Conservation (phyloP, 2,113 vertebrate genomes). For the Diadophis punctatus region DNA sequence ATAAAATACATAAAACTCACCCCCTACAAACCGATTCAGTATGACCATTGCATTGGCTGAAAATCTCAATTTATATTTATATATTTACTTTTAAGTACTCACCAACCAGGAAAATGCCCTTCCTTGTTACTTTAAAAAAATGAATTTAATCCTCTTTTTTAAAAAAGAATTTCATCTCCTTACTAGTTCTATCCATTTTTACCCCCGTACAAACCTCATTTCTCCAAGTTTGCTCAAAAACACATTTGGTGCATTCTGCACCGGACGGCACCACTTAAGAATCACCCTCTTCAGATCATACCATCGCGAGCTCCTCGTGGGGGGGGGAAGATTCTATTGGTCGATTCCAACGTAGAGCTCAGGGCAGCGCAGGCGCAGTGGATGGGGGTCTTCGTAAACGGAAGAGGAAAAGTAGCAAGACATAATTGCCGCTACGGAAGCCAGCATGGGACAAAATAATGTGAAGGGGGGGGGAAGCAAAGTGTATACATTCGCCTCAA, state of each 20-base stretch:
- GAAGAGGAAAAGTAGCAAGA: too few relatives aligned
- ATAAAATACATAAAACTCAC: not conserved
- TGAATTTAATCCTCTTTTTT: not conserved
- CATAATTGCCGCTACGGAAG: not conserved
- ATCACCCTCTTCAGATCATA: not conserved
- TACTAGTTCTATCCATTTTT: not conserved
- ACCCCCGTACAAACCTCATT: not conserved
- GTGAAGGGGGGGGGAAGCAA: accelerated
- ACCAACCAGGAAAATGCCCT: not conserved
- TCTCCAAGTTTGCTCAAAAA: not conserved
- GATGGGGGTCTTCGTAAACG: not conserved
- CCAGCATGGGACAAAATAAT: not conserved
- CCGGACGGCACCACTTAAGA: not conserved
- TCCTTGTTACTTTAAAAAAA: not conserved
- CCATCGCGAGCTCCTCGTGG: not conserved
- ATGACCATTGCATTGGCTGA: not conserved
- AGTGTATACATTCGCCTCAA: not conserved
- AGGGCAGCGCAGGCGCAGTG: too few relatives aligned
- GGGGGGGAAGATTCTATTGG: not conserved
- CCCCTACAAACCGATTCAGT: not conserved
- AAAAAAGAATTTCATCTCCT: not conserved
- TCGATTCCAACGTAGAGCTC: not conserved
- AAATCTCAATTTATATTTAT: not conserved
- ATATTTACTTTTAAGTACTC: not conserved
- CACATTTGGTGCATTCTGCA: not conserved